Conservation (phyloP, 2,797 vertebrate genomes). For the Mus minutoides region DNA sequence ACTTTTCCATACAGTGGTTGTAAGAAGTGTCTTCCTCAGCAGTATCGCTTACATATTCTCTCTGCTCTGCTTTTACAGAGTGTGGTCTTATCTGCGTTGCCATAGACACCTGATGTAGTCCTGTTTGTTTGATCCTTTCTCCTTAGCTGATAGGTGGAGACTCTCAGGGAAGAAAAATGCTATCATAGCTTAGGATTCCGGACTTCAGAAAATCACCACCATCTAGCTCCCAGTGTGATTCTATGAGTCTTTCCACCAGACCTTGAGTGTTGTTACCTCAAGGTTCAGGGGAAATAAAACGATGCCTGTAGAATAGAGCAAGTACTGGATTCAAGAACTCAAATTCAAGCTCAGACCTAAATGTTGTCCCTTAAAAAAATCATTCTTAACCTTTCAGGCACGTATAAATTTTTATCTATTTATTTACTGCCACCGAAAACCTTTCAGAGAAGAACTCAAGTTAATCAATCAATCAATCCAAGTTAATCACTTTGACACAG, state of each 20-base stretch:
- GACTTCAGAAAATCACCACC: not conserved
- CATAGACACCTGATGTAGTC: not conserved
- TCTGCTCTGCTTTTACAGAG: not conserved
- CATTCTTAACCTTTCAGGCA: not conserved
- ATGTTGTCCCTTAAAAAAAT: not conserved
- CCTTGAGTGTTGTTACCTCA: not conserved
- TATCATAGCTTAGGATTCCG: not conserved
- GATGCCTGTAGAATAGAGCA: no score
- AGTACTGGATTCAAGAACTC: not conserved
- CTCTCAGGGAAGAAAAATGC: not conserved
- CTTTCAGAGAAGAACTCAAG: not conserved
- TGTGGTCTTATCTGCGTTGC: no score
- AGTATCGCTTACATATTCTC: not conserved
- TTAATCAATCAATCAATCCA: slow-evolving; percentile 31
- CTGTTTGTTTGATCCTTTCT: not conserved
- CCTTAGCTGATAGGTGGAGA: not conserved
- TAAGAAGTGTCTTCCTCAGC: not conserved
- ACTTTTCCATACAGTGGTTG: not conserved
- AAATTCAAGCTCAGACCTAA: slow-evolving; percentile 5
- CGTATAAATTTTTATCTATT: not conserved
- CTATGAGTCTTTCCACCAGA: not conserved
- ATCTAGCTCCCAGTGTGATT: not conserved
- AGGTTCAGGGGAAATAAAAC: not conserved
- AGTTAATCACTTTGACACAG: slow-evolving; percentile 25
- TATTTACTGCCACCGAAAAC: not conserved